A percentile compares a stretch with the other conserved stretches of the same genome.
phyloP scores from a whole-genome alignment of 1,140 invertebrate species.

The Drosophila pallidifrons region DNA sequence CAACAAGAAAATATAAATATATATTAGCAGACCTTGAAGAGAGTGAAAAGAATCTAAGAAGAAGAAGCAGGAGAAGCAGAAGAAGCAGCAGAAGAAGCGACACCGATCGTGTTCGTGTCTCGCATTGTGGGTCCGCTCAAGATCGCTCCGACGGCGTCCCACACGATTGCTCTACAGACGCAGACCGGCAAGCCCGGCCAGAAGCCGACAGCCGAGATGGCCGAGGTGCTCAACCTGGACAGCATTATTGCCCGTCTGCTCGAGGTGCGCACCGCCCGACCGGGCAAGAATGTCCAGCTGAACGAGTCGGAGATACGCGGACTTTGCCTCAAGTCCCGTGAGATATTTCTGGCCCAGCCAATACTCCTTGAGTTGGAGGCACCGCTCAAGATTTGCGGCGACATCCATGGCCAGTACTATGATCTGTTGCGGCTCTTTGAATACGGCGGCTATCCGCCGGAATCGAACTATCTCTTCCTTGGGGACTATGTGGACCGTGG shows the following conservation, averaged over 20 bases:
- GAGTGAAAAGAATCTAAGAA: not conserved
- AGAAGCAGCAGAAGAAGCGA: not conserved
- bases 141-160: slow-evolving; percentile 42
- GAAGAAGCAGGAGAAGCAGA: not conserved
- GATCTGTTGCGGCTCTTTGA: slow-evolving; percentile 99
- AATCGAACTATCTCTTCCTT: slow-evolving; percentile 99
- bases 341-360: slow-evolving; percentile 99
- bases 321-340: slow-evolving; percentile 97
- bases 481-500: slow-evolving; percentile 94
- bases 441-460: slow-evolving; percentile 99
- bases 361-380: slow-evolving; percentile 99
- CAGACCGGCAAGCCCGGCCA: slow-evolving; percentile 23
- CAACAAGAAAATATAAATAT: not conserved
- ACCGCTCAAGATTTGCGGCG: slow-evolving; percentile 99
- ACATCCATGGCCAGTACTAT: slow-evolving; percentile 99
- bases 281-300: slow-evolving; percentile 98
- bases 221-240: slow-evolving; percentile 60
- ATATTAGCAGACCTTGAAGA: no score
- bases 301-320: slow-evolving; percentile 97
- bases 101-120: not conserved
- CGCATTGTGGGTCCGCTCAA: slow-evolving; percentile 5
- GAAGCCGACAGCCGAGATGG: slow-evolving; percentile 39
- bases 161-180: slow-evolving; percentile 16
- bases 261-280: slow-evolving; percentile 94
- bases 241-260: slow-evolving; percentile 58